Evolutionary conservation across 2,888 invertebrate species (phyloP), one percentile per base, ranked within the genome.

Genomic region (Trichogramma evanescens): DNA sequence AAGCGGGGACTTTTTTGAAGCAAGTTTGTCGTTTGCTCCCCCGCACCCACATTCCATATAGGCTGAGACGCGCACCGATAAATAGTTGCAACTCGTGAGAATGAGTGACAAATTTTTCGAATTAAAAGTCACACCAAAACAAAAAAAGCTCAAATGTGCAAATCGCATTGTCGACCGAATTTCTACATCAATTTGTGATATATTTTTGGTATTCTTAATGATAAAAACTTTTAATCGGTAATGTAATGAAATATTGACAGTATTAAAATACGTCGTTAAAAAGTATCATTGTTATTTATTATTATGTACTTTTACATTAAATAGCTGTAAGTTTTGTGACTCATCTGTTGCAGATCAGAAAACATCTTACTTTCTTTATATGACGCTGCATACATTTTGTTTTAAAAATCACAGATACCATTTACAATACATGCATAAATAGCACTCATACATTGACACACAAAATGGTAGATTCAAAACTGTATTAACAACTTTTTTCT

Each of bases 321-420:
- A 64, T 55, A 64, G 46, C 54, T 54, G 9, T 54, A 54, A 42
- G 49, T 50, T 50, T 42, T 57, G 48, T 49, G 48, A 58, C 43
- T 58, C 43, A 59, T 9, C 10, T 48, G 58, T 57, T 58, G 62
- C 59, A 57, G 59, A 52, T 53, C 53, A 63, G 52, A 50, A 51
- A 64, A 62, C 13, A 58, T 56, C 59, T 46, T 54, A 50, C 42
- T n/a, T 58, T 57, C 52, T 41, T 41, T 41, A 53, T 55, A 55
- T 55, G 55, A 42, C 49, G 10, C 59, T 66, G 61, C 58, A 26
- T 26, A 26, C 26, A 58, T 43, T 61, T 56, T 58, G 58, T 67
- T 65, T 54, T 62, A 69, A 67, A 68, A 70, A 70, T 71, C 68
- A 70, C 69, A 71, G 67, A 68, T 66, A 69, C 65, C 63, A 63